phyloP scores from a whole-genome alignment of 2,113 vertebrate species.

The Mystacornis crossleyi region DNA sequence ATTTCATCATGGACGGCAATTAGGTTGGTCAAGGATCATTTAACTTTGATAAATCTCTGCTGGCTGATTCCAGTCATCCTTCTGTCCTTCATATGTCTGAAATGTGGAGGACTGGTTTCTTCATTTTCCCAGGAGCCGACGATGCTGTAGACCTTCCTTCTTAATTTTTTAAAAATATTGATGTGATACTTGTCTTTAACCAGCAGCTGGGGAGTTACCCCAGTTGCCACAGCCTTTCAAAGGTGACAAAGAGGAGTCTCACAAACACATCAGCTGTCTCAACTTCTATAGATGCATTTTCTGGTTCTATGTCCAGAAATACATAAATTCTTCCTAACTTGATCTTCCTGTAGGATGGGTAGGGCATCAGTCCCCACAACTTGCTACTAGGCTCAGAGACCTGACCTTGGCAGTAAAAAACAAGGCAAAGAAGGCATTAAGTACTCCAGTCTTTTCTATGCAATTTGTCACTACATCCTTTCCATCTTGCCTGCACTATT shows the following conservation, averaged over 20 bases:
- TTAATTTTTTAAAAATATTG: not conserved
- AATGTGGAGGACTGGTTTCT: not conserved
- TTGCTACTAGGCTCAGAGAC: not conserved
- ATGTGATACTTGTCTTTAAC: not conserved
- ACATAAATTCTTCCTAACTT: not conserved
- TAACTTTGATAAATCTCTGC: not conserved
- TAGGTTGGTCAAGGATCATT: not conserved
- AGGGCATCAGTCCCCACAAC: not conserved
- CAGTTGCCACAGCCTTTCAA: not conserved
- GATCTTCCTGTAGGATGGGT: not conserved
- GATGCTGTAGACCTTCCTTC: not conserved
- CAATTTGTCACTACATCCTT: not conserved
- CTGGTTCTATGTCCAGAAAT: not conserved
- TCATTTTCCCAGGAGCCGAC: not conserved
- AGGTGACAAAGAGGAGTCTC: not conserved
- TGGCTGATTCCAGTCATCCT: not conserved
- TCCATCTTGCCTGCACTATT: not conserved
- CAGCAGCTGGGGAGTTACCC: not conserved
- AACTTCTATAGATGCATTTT: not conserved
- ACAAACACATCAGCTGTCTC: not conserved
- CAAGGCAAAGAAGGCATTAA: not conserved
- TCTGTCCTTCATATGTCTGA: not conserved
- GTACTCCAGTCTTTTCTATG: not conserved
- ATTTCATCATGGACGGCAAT: constrained; percentile 21
- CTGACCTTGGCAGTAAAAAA: not conserved